Percentiles rank a stretch among this genome's conserved stretches.
phyloP scores from a whole-genome alignment of 2,797 vertebrate species.

The Sebastes matsubarae region DNA sequence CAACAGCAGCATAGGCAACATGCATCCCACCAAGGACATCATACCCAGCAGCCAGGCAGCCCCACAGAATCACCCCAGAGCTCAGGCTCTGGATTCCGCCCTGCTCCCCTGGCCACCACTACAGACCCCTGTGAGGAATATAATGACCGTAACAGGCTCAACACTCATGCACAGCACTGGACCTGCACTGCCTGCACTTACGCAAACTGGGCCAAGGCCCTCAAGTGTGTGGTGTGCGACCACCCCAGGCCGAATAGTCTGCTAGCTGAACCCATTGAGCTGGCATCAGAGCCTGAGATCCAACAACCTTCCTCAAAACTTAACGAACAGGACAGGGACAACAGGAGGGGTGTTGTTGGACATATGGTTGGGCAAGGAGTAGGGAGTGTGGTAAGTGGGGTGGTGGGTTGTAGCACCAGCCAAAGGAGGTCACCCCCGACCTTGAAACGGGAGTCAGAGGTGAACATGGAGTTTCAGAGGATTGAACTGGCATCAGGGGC shows the following conservation, averaged over 20 bases:
- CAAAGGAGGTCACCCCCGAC: slow-evolving; percentile 93
- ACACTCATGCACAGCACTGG: slow-evolving; percentile 94
- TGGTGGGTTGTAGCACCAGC: slow-evolving; percentile 85
- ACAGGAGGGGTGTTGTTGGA: slow-evolving; percentile 68
- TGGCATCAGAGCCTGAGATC: slow-evolving; percentile 81
- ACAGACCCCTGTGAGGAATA: slow-evolving; percentile 97
- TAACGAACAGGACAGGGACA: slow-evolving; percentile 89
- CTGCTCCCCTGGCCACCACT: slow-evolving; percentile 77
- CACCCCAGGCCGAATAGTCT: slow-evolving; percentile 92
- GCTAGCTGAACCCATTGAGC: slow-evolving; percentile 89
- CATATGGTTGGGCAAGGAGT: slow-evolving; percentile 56
- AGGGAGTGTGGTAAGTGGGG: slow-evolving; percentile 66
- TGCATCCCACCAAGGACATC: slow-evolving; percentile 67
- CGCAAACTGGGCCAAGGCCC: slow-evolving; percentile 95
- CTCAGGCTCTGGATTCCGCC: slow-evolving; percentile 90
- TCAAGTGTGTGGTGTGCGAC: slow-evolving; percentile 96
- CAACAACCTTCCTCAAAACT: slow-evolving; percentile 84
- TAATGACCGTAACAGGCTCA: slow-evolving; percentile 96
- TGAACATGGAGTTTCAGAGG: slow-evolving; percentile 97
- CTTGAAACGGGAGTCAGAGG: slow-evolving; percentile 88
- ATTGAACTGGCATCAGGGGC: slow-evolving; percentile 93
- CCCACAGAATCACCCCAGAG: slow-evolving; percentile 96
- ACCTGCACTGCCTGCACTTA: slow-evolving; percentile 96
- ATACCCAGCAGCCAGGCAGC: slow-evolving; percentile 84
- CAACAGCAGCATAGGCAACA: slow-evolving; percentile 73